Percentiles rank a stretch among this genome's conserved stretches.
Evolutionary conservation across 2,113 vertebrate genomes (phyloP).

Genomic region (Meriones unguiculatus): DNA sequence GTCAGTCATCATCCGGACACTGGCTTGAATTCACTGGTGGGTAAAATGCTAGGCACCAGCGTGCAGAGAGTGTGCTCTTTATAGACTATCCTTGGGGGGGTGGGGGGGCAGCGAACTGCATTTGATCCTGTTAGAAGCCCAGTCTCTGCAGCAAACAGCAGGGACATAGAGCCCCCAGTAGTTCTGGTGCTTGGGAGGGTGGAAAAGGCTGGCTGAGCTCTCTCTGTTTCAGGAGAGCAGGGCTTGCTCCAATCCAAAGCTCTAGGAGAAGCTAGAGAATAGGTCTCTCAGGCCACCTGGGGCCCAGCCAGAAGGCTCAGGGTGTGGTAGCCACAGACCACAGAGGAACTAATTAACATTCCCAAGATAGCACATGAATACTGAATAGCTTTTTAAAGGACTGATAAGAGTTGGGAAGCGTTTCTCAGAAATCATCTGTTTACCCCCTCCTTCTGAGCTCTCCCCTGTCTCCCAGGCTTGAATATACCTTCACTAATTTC

Average conservation of each 20-base stretch:
- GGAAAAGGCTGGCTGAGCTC: no score
- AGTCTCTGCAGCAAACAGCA: not conserved
- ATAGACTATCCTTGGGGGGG: not conserved
- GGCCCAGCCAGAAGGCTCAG: not conserved
- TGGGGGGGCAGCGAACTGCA: not conserved
- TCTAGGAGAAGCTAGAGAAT: not conserved
- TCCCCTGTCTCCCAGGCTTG: not conserved
- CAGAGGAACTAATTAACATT: fast-evolving
- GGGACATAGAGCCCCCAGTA: fast-evolving
- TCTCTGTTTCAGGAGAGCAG: not conserved
- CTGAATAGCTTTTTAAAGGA: not conserved
- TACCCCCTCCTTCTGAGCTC: not conserved
- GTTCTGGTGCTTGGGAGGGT: fast-evolving
- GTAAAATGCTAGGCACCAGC: not conserved
- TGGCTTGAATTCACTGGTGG: not conserved
- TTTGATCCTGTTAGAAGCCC: not conserved
- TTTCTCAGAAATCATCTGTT: conserved; percentile 5
- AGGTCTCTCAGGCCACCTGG: fast-evolving
- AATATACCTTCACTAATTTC: not conserved
- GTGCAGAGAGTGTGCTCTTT: not conserved
- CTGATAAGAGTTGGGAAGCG: not conserved
- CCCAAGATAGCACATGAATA: not conserved
- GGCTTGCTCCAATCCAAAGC: not conserved
- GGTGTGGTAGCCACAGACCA: not conserved
- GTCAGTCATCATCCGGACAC: not conserved